Evolutionary conservation across 1,140 invertebrate species (phyloP), one percentile per base, ranked within the genome.

Genomic region (Hycleus cichorii): DNA sequence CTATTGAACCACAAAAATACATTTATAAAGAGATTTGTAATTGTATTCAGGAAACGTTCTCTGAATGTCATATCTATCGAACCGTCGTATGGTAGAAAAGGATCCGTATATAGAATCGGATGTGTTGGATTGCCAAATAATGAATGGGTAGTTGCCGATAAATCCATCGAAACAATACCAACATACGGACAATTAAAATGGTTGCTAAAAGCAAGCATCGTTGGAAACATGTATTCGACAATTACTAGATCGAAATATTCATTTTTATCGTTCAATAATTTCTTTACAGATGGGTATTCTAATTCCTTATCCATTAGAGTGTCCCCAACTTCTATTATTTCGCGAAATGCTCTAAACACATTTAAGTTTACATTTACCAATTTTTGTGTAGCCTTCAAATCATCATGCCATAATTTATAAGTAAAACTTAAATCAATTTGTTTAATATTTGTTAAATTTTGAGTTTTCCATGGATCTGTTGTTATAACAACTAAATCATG

Each of bases 401-500:
- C 49, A 32, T 48, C 42, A 18, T 39, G 27, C 58, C 51, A 55
- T 25, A 59, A 42, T 25, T 52, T 9, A 26, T 63, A 63, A n/a
- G 54, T 12, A n/a, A 46, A 49, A 45, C 27, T 48, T 45, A 38
- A 46, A 60, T 60, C 51, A 12, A 63, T 53, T 54, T 63, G 49
- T 0, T 45, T 56, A n/a, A 63, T 42, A 38, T 60, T 60, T 38
- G 49, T 66, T 7, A 70, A 47, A 7, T 51, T 59, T 3, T 12
- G 12, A 12, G 57, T 57, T 8, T 67, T 66, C 12, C 12, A 12
- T 0, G 12, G 12, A 12, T 12, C 12, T 12, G 12, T 12, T 0
- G 12, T 12, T 0, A 77, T 56, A 0, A 76, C 50, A 0, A 75
- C 72, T 0, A 81, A 45, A 32, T 80, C 55, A 47, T 81, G 79